Percentiles rank a stretch among this genome's conserved stretches.
Conservation (phyloP, 2,797 vertebrate genomes). For the Trematomus bernacchii region DNA sequence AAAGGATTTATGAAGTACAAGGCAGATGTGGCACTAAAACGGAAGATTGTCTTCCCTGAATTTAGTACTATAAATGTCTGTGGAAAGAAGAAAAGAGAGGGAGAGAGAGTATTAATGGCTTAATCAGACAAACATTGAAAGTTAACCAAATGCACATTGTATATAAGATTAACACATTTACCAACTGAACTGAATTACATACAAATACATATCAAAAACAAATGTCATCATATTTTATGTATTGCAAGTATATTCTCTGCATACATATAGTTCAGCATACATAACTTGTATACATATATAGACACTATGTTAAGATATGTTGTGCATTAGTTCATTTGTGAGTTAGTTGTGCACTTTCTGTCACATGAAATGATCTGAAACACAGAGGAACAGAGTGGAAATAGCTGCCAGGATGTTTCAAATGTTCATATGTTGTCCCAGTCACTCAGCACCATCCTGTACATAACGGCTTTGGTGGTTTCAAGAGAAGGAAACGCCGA, state of each 20-base stretch:
- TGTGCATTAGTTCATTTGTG: slow-evolving; percentile 6
- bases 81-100: slow-evolving; percentile 80
- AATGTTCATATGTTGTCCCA: slow-evolving; percentile 52
- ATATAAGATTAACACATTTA: not conserved
- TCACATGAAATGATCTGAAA: slow-evolving; percentile 19
- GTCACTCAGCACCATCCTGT: slow-evolving; percentile 41
- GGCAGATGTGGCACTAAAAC: slow-evolving; percentile 99
- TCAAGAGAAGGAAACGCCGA: slow-evolving; percentile 51
- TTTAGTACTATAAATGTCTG: slow-evolving; percentile 99
- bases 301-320: slow-evolving; percentile 5
- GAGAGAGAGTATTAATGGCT: slow-evolving; percentile 51
- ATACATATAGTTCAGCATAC: not conserved
- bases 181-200: not conserved
- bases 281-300: not conserved
- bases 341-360: not conserved
- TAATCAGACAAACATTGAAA: slow-evolving; percentile 17
- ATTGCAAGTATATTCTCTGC: not conserved
- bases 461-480: slow-evolving; percentile 46
- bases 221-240: not conserved
- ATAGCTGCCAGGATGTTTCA: slow-evolving; percentile 56
- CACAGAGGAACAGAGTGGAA: slow-evolving; percentile 20
- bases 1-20: slow-evolving; percentile 99
- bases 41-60: slow-evolving; percentile 99
- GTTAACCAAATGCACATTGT: not conserved
- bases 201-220: not conserved